Base-by-base conservation (phyloP, 1,140 invertebrate species). In the Musca domestica region DNA sequence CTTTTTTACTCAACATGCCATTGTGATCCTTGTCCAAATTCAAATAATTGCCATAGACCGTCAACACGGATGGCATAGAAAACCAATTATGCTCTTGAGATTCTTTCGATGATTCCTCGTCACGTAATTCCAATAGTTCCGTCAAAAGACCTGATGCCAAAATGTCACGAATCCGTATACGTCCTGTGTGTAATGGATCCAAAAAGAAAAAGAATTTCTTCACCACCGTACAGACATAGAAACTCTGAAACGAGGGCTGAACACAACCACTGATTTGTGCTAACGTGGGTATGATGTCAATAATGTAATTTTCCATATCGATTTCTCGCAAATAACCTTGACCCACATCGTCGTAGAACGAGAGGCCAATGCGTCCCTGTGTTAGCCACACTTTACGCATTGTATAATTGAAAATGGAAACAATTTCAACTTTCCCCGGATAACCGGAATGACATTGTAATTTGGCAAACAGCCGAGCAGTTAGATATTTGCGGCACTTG, bases 171-270 rank as follows among this genome's bases (percentile, higher is more conserved):
- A 99, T 98, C 73, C 92, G 87, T 51, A 99, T 92, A 76, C 91
- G 87, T 2, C 94, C 94, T 0, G 93, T 94, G 74, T 92, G 86
- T 54, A 96, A 80, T 0, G 93, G 93, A 84, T 98, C 96, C 2
- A 98, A 82, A 76, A 98, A 98, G 82, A 98, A 98, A 71, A 98
- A 89, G 81, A 98, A 98, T 77, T 97, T 98, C 70, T 95, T 87
- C 0, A 95, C 94, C 19, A 94, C 95, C 10, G 95, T 97, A 81
- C 95, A 98, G 1, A 97, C 91, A 80, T 98, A 99, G 85, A 99
- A 98, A 12, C 91, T 94, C 75, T 96, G 93, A 81, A 98, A 98
- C 0, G 94, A 95, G 63, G 93, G 92, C 80, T 97, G 94, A 30
- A 98, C 81, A 17, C 41, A 51, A 0, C 93, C 92, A 78, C 96